These are phyloP conservation scores for Eupleurogrammus muticus DNA, from an alignment of 2,797 vertebrate species.

Conservation along the genomic window DNA sequence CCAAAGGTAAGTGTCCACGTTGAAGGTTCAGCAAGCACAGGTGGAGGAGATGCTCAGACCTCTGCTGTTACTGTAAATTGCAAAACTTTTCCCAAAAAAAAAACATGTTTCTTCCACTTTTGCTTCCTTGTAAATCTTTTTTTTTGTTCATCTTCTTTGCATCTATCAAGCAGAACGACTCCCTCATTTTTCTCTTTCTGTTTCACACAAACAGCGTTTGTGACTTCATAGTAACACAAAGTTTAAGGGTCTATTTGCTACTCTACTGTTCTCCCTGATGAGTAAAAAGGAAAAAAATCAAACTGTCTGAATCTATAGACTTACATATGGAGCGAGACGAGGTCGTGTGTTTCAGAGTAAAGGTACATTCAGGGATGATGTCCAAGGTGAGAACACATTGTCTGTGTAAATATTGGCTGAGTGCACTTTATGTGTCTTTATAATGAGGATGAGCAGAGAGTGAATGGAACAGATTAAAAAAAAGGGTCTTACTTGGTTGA, in stretches of 20 bases:
- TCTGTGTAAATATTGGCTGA: not conserved
- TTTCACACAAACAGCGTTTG: not conserved
- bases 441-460: not conserved
- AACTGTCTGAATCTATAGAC: not conserved
- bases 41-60: not conserved
- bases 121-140: not conserved
- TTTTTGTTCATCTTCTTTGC: not conserved
- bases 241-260: too few species aligned
- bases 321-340: not conserved
- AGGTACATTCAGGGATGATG: constrained; percentile 2
- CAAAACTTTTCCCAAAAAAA: not conserved
- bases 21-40: too few species aligned
- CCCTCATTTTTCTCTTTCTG: not conserved
- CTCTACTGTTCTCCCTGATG: not conserved
- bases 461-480: not conserved
- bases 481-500: constrained; percentile 51
- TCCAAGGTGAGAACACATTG: not conserved
- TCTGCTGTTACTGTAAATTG: not conserved
- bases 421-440: not conserved
- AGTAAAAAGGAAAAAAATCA: not conserved
- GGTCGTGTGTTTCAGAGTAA: not conserved
- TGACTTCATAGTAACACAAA: not conserved
- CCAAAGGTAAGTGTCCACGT: not conserved
- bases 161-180: not conserved
- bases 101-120: not conserved